Conservation (phyloP, 1,140 invertebrate species). For the Doryteuthis pealeii region DNA sequence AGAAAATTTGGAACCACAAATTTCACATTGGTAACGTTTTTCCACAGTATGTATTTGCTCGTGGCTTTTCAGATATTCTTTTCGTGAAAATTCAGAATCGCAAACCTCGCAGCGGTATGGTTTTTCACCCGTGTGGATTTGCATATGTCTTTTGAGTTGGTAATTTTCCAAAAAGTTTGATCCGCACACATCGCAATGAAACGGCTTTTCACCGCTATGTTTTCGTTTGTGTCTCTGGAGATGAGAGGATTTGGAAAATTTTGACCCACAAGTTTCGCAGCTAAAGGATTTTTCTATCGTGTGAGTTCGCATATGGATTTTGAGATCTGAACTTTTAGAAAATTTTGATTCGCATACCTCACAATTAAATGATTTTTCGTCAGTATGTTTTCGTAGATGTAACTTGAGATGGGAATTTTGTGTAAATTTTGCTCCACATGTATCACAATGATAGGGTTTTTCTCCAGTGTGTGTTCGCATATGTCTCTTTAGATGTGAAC, state of each 20-base stretch:
- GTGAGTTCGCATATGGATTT: slow-evolving; percentile 11
- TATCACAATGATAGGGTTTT: no score
- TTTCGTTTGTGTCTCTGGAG: slow-evolving; percentile 76
- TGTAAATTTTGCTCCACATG: slow-evolving; percentile 49
- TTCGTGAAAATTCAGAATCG: no score
- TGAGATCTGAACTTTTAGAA: background rate
- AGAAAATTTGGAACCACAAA: no score
- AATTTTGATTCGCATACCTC: slow-evolving; percentile 70
- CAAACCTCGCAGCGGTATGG: no score
- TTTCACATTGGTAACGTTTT: no score
- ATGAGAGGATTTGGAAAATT: slow-evolving; percentile 63
- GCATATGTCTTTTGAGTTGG: slow-evolving; percentile 71
- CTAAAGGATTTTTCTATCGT: slow-evolving; percentile 24
- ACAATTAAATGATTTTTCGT: slow-evolving; percentile 85
- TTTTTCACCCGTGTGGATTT: slow-evolving; percentile 78
- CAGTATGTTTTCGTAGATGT: slow-evolving; percentile 61
- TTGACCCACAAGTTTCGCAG: slow-evolving; percentile 47
- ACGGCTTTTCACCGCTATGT: slow-evolving; percentile 88
- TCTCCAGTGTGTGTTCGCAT: no score
- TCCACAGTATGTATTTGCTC: no score
- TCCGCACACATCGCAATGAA: slow-evolving; percentile 85
- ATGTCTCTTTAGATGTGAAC: no score
- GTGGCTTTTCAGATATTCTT: no score
- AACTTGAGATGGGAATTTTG: slow-evolving; percentile 53
- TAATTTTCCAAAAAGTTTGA: slow-evolving; percentile 29